Conservation (phyloP, 2,888 invertebrate genomes). For the Rhagophthalmus giganteus region DNA sequence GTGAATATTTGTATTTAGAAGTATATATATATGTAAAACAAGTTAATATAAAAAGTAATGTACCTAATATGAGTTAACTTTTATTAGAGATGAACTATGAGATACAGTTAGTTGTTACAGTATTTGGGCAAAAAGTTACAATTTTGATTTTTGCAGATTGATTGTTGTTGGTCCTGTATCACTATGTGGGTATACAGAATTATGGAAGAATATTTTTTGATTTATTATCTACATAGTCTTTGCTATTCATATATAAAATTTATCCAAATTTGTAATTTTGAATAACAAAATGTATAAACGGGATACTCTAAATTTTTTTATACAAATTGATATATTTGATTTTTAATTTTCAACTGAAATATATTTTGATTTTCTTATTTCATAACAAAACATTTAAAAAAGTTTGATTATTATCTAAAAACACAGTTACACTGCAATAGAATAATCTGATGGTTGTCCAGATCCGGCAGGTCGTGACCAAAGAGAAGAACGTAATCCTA, state of each 20-base stretch:
- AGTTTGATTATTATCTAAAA: constrained; percentile 33
- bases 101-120: constrained; percentile 44
- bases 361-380: constrained; percentile 30
- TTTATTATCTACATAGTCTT: constrained; percentile 22
- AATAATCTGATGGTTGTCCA: constrained; percentile 70
- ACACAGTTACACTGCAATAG: constrained; percentile 67
- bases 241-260: constrained; percentile 29
- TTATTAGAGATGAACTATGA: constrained; percentile 42
- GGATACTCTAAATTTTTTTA: constrained; percentile 41
- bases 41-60: neutral
- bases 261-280: constrained; percentile 31
- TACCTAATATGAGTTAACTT: constrained; percentile 22
- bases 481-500: constrained; percentile 69
- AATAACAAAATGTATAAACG: constrained; percentile 28
- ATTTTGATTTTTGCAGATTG: constrained; percentile 42
- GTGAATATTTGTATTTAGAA: no score
- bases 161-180: constrained; percentile 40
- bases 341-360: constrained; percentile 26
- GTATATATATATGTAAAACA: no score
- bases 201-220: constrained; percentile 34
- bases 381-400: constrained; percentile 26
- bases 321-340: constrained; percentile 45
- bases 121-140: constrained; percentile 44
- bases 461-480: constrained; percentile 68
- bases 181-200: constrained; percentile 44